phyloP scores from a whole-genome alignment of 2,113 vertebrate genomes.

The Leptobrachium leishanense region DNA sequence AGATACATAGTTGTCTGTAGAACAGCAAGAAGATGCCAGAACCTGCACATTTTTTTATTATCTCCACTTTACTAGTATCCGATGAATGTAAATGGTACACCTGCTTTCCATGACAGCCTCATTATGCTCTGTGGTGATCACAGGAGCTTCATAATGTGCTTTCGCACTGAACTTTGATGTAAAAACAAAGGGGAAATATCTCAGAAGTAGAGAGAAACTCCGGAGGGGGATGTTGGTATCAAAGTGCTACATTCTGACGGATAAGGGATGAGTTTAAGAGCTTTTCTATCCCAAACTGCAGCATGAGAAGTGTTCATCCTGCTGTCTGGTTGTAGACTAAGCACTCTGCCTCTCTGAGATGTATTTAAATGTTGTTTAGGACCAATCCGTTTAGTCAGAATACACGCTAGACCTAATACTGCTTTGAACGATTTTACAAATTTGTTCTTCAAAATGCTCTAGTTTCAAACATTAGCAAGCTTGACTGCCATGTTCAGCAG shows the following conservation, averaged over 20 bases:
- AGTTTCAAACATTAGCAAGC: no score
- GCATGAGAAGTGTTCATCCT: not conserved
- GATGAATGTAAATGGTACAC: not conserved
- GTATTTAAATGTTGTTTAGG: no score
- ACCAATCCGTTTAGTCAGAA: no score
- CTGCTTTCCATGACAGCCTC: conserved; percentile 44
- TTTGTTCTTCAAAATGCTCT: no score
- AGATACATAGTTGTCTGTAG: not conserved
- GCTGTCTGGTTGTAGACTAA: not conserved
- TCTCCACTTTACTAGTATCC: not conserved
- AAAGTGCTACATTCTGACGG: conserved; percentile 32
- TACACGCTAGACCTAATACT: no score
- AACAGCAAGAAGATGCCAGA: not conserved
- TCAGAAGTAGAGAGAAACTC: conserved; percentile 44
- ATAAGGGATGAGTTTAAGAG: not conserved
- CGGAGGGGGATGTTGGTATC: conserved; percentile 48
- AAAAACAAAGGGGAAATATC: conserved; percentile 49
- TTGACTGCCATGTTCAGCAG: no score
- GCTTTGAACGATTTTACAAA: no score
- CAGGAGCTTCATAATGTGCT: conserved; percentile 28
- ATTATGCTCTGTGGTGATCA: not conserved
- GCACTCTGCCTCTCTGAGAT: not conserved
- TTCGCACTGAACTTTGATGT: conserved; percentile 42
- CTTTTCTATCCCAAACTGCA: not conserved
- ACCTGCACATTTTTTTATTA: not conserved